A percentile compares a stretch with the other conserved stretches of the same genome.
Evolutionary conservation across 1,140 invertebrate species (phyloP).

Genomic region (Drosophila tani): DNA sequence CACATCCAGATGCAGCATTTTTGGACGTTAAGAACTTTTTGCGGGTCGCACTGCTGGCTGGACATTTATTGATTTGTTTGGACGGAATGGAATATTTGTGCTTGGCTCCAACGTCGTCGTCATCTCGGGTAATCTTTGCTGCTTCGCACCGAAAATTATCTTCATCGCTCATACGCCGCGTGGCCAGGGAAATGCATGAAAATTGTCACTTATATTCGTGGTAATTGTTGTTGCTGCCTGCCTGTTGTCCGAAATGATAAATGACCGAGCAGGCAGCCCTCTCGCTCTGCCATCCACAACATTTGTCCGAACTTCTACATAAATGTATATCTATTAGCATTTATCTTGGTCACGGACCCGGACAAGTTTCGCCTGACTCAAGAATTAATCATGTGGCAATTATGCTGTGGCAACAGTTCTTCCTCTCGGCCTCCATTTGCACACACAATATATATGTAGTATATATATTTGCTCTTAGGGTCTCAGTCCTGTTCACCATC

Average conservation of each 20-base stretch:
- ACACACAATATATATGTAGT: constrained; percentile 2
- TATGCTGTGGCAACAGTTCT: constrained; percentile 57
- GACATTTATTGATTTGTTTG: constrained; percentile 61
- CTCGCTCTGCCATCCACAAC: constrained; percentile 41
- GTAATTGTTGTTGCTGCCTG: constrained; percentile 54
- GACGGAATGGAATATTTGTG: constrained; percentile 12
- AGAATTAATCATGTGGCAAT: constrained; percentile 68
- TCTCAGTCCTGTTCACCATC: neutral
- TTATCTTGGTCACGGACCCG: constrained; percentile 47
- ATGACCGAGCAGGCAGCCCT: constrained; percentile 43
- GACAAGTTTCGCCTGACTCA: constrained; percentile 45
- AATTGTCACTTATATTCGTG: constrained; percentile 74
- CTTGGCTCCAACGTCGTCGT: neutral
- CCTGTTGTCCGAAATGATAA: constrained; percentile 61
- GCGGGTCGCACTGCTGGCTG: constrained; percentile 31
- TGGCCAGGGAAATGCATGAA: constrained; percentile 65
- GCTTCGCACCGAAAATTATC: constrained; percentile 50
- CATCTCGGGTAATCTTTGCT: constrained; percentile 23
- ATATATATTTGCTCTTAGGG: neutral
- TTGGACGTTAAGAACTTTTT: neutral
- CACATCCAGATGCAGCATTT: constrained; percentile 29
- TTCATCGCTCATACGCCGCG: constrained; percentile 69
- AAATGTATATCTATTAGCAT: constrained; percentile 67
- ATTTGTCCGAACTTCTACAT: constrained; percentile 52
- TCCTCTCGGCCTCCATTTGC: constrained; percentile 13